Evolutionary conservation across 2,797 vertebrate genomes (phyloP).

Genomic region (Bryconaethiops microstoma): DNA sequence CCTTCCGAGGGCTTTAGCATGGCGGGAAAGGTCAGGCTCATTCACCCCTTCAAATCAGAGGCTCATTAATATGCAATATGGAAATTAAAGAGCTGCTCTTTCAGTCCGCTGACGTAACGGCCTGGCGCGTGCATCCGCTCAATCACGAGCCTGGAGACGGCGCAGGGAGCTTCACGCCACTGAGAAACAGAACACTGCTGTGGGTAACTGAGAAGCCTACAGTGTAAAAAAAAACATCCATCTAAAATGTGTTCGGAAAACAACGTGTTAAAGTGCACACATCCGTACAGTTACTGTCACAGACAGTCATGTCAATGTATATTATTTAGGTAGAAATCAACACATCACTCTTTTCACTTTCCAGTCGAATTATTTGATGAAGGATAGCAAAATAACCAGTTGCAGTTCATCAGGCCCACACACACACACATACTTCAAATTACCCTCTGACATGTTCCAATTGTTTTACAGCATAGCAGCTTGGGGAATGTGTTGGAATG

Average conservation of each 20-base stretch:
- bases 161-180: background rate
- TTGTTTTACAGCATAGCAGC: background rate
- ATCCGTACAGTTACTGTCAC: background rate
- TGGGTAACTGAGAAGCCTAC: background rate
- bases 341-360: background rate
- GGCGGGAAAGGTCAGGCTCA: conserved; percentile 69
- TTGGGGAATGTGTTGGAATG: background rate
- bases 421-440: no score
- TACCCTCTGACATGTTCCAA: no score
- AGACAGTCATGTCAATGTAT: background rate
- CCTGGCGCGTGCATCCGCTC: conserved; percentile 9
- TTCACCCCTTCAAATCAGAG: conserved; percentile 70
- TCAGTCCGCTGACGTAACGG: conserved; percentile 25
- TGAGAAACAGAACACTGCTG: background rate
- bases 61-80: conserved; percentile 68
- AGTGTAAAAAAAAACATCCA: background rate
- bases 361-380: background rate
- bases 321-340: background rate
- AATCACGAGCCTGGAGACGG: background rate
- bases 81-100: conserved; percentile 63
- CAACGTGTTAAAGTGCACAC: background rate
- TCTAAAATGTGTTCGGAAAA: background rate
- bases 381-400: background rate
- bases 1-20: conserved; percentile 53
- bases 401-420: no score